A percentile compares a stretch with the other conserved stretches of the same genome.
Conservation (phyloP, 1,140 invertebrate genomes). For the Tyrophagus putrescentiae region DNA sequence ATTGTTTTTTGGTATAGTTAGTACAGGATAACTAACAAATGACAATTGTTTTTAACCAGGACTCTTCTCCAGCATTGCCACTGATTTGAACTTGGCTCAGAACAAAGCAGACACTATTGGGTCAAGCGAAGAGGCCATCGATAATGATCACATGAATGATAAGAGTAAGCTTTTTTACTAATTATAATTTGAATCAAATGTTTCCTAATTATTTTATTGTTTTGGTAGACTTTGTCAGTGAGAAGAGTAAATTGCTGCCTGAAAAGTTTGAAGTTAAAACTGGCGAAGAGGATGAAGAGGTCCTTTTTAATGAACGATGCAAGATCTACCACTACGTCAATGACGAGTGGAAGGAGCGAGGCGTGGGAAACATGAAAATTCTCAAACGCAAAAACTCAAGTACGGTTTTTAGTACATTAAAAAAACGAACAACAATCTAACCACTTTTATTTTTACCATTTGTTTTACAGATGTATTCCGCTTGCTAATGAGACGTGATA, state of each 20-base stretch:
- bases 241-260: slow-evolving; percentile 17
- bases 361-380: slow-evolving; percentile 38
- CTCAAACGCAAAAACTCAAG: slow-evolving; percentile 31
- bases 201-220: background rate
- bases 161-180: background rate
- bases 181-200: background rate
- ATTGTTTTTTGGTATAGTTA: no score
- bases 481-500: slow-evolving; percentile 33
- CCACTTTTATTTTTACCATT: background rate
- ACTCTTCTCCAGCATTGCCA: background rate
- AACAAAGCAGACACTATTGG: background rate
- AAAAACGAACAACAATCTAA: background rate
- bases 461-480: slow-evolving; percentile 27
- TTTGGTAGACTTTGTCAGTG: slow-evolving; percentile 1
- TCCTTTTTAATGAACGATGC: slow-evolving; percentile 32
- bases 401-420: background rate
- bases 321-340: slow-evolving; percentile 54
- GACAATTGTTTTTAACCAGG: no score
- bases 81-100: background rate
- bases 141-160: slow-evolving; percentile 10
- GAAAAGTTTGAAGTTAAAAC: slow-evolving; percentile 50
- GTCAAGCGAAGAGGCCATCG: background rate
- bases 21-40: no score
- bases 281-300: slow-evolving; percentile 64
- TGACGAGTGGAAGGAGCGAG: slow-evolving; percentile 42